phyloP scores from a whole-genome alignment of 2,797 vertebrate species.

The Morus bassanus region DNA sequence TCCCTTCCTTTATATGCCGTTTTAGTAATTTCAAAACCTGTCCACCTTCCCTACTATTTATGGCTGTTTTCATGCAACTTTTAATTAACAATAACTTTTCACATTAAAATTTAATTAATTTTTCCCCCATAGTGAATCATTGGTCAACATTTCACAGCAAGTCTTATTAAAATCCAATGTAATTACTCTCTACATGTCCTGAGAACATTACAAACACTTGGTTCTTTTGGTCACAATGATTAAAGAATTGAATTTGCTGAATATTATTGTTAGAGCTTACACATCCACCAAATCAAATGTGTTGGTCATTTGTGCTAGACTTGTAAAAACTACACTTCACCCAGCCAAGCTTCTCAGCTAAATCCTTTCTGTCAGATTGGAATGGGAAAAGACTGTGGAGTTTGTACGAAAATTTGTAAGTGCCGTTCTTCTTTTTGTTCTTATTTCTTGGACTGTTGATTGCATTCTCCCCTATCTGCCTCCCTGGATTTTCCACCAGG shows the following conservation, averaged over 20 bases:
- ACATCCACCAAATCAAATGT: conserved; percentile 34
- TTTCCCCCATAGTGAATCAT: conserved; percentile 25
- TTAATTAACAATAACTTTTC: conserved; percentile 60
- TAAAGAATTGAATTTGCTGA: conserved; percentile 61
- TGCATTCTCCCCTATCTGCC: conserved; percentile 33
- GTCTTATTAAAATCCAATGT: conserved; percentile 55
- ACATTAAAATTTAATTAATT: conserved; percentile 58
- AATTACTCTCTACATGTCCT: conserved; percentile 42
- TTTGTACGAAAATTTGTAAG: conserved; percentile 52
- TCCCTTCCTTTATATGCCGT: neutral
- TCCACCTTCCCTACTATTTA: neutral
- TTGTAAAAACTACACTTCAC: conserved; percentile 31
- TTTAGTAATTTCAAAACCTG: neutral
- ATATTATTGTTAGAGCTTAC: conserved; percentile 44
- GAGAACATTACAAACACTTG: conserved; percentile 49
- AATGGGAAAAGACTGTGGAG: conserved; percentile 62
- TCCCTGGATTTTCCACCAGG: conserved; percentile 39
- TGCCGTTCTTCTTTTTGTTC: conserved; percentile 56
- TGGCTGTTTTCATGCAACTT: conserved; percentile 37
- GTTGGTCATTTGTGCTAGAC: conserved; percentile 21
- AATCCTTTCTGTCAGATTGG: conserved; percentile 50
- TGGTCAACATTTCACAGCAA: conserved; percentile 64
- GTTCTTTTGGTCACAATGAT: conserved; percentile 51
- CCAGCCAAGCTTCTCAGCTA: conserved; percentile 46
- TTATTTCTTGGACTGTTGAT: conserved; percentile 35